Evolutionary conservation across 92 coral and sea anemone genomes (phyloP).

Genomic region (Pocillopora meandrina): DNA sequence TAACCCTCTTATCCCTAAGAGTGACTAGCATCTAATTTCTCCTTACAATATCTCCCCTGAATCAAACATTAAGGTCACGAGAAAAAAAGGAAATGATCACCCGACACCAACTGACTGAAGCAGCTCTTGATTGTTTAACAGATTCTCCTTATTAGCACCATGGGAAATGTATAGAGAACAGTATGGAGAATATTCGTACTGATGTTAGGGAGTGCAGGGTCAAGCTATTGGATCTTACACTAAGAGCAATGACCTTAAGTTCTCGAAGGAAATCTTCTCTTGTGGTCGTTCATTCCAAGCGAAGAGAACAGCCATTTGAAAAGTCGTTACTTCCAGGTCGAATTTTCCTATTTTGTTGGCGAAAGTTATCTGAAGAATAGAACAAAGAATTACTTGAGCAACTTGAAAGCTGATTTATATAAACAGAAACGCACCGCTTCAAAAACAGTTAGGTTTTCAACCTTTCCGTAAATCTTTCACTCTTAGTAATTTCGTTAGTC

Average conservation of each 20-base stretch:
- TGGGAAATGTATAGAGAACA: too few relatives aligned
- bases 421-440: neutral
- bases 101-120: too few relatives aligned
- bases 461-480: neutral
- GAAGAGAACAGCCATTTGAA: slow-evolving; percentile 95
- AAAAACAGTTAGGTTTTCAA: neutral
- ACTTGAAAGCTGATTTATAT: neutral
- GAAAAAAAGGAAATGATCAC: too few relatives aligned
- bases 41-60: too few relatives aligned
- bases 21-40: too few relatives aligned
- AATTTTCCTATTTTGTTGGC: slow-evolving; percentile 86
- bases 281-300: slow-evolving; percentile 95
- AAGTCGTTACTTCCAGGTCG: slow-evolving; percentile 94
- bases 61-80: too few relatives aligned
- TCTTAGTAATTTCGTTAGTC: neutral
- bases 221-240: too few relatives aligned
- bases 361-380: slow-evolving; percentile 75
- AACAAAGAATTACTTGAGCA: neutral
- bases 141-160: too few relatives aligned
- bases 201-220: too few relatives aligned
- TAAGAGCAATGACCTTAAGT: slow-evolving; percentile 65
- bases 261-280: slow-evolving; percentile 85
- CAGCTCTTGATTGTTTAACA: too few relatives aligned
- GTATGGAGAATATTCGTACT: too few relatives aligned
- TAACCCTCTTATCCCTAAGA: too few relatives aligned